Conservation (phyloP, 2,888 invertebrate genomes). For the Phengaris alcon region DNA sequence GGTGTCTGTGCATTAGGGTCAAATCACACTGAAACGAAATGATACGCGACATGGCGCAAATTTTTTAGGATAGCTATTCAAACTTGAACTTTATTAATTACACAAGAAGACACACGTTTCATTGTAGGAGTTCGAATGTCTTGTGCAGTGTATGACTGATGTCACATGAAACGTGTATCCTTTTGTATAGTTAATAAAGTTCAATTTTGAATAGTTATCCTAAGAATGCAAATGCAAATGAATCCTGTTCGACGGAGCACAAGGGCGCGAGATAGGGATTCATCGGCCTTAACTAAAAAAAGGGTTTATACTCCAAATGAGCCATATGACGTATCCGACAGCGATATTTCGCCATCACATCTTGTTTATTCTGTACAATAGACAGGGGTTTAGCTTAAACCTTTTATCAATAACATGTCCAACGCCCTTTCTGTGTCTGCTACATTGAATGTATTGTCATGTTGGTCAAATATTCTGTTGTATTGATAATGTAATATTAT, state of each 20-base stretch:
- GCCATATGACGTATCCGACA: background rate
- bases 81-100: too few species aligned
- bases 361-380: conserved; percentile 3
- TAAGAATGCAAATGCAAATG: too few species aligned
- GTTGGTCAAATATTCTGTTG: background rate
- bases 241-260: background rate
- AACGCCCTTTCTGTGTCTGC: background rate
- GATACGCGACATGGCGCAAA: too few species aligned
- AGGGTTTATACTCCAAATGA: background rate
- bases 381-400: background rate
- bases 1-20: too few species aligned
- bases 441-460: background rate
- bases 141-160: too few species aligned
- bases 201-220: too few species aligned
- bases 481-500: background rate
- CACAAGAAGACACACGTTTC: too few species aligned
- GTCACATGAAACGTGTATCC: too few species aligned
- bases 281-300: background rate
- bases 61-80: too few species aligned
- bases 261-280: background rate
- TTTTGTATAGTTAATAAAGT: too few species aligned
- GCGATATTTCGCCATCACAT: conserved; percentile 1
- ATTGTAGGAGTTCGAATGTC: too few species aligned
- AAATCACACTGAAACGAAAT: too few species aligned
- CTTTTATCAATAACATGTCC: conserved; percentile 13